Conservation (phyloP, 2,797 vertebrate genomes). For the Brachyrhaphis roseni region DNA sequence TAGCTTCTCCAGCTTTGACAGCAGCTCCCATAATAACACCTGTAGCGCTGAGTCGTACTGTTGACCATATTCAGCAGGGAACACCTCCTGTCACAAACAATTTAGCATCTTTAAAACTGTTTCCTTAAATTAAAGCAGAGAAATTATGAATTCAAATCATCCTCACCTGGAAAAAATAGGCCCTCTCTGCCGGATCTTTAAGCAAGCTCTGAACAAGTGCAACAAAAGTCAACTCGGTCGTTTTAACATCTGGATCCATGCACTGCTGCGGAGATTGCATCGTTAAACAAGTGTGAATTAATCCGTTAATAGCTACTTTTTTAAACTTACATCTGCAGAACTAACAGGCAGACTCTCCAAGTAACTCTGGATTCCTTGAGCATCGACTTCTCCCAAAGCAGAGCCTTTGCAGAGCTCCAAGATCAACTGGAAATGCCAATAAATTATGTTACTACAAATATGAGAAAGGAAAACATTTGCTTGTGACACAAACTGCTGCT, state of each 20-base stretch:
- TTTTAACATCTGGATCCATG: constrained; percentile 74
- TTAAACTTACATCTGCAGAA: constrained; percentile 61
- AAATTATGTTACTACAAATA: background rate
- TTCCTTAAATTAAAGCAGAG: background rate
- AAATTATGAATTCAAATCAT: background rate
- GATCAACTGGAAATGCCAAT: constrained; percentile 70
- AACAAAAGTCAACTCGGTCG: constrained; percentile 81
- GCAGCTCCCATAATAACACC: constrained; percentile 84
- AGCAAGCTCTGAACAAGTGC: constrained; percentile 81
- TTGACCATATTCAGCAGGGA: constrained; percentile 85
- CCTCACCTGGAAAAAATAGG: constrained; percentile 81
- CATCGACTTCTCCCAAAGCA: constrained; percentile 52
- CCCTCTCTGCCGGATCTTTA: constrained; percentile 79
- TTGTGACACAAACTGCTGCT: constrained; percentile 6
- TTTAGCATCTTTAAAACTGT: background rate
- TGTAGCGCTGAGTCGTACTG: constrained; percentile 81
- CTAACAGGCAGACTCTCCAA: constrained; percentile 73
- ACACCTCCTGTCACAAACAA: constrained; percentile 76
- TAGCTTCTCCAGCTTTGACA: constrained; percentile 82
- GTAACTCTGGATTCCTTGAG: constrained; percentile 60
- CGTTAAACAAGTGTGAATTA: background rate
- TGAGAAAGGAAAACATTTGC: background rate
- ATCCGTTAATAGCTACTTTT: background rate
- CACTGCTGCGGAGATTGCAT: constrained; percentile 49
- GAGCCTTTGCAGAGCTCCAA: constrained; percentile 81